Evolutionary conservation across 2,113 vertebrate genomes (phyloP).

Genomic region (Geothlypis trichas): DNA sequence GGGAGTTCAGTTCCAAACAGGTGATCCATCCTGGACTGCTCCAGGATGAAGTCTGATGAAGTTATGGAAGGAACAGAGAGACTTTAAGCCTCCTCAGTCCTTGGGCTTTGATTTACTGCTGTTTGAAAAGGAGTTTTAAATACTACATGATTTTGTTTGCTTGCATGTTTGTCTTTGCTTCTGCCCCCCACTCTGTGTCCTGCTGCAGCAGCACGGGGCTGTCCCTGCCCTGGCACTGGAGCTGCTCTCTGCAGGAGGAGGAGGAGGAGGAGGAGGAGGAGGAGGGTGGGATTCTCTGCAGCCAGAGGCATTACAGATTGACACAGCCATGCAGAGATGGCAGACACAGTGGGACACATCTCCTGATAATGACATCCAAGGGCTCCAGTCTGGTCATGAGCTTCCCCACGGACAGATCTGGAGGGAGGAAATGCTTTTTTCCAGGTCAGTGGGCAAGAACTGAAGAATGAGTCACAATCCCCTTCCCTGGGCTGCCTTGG

Average conservation of each 20-base stretch:
- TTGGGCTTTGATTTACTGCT: background rate
- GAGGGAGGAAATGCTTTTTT: background rate
- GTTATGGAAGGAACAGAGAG: background rate
- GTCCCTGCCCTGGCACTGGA: background rate
- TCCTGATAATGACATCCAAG: background rate
- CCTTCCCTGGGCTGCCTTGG: background rate
- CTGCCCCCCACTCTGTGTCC: rapidly evolving
- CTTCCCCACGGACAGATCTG: background rate
- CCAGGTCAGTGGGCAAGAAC: background rate
- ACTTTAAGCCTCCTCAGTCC: background rate
- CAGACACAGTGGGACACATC: background rate
- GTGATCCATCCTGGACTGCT: background rate
- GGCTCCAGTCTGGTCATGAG: background rate
- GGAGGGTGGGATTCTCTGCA: background rate
- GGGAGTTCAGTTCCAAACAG: background rate
- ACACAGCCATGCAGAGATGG: background rate
- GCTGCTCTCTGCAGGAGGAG: background rate
- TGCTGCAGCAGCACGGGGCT: rapidly evolving
- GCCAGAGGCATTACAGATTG: background rate
- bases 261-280: background rate
- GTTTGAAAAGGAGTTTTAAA: background rate
- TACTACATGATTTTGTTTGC: background rate
- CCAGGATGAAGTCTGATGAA: background rate
- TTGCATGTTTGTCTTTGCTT: background rate
- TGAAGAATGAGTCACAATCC: background rate